Percentiles rank a stretch among this genome's conserved stretches.
phyloP scores from a whole-genome alignment of 2,888 invertebrate genomes.

The Campopleginae sp. region DNA sequence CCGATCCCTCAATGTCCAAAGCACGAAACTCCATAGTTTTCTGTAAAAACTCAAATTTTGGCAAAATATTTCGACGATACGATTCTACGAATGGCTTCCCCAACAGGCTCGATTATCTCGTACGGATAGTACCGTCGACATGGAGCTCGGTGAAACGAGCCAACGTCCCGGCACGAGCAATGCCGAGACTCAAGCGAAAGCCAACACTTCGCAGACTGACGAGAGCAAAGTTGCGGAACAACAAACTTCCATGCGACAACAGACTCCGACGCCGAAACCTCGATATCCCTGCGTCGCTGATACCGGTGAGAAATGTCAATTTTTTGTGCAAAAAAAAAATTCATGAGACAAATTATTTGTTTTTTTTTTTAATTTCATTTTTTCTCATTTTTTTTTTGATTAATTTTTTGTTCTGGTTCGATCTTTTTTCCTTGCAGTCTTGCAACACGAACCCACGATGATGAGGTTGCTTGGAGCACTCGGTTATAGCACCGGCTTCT shows the following conservation, averaged over 20 bases:
- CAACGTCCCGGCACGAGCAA: slow-evolving; percentile 70
- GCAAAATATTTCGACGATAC: background rate
- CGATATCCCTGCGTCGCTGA: slow-evolving; percentile 90
- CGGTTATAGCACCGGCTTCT: slow-evolving; percentile 90
- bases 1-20: no score
- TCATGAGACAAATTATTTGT: background rate
- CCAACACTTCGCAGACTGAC: slow-evolving; percentile 89
- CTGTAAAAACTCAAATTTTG: background rate
- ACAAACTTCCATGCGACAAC: slow-evolving; percentile 79
- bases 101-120: slow-evolving; percentile 70
- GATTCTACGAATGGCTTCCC: background rate
- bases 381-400: no score
- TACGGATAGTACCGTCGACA: slow-evolving; percentile 74
- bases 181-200: slow-evolving; percentile 74
- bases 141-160: slow-evolving; percentile 77
- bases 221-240: slow-evolving; percentile 92
- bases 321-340: background rate
- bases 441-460: slow-evolving; percentile 92
- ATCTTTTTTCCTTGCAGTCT: slow-evolving; percentile 84
- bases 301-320: slow-evolving; percentile 85
- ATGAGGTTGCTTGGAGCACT: slow-evolving; percentile 92
- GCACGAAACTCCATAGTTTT: background rate
- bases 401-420: background rate
- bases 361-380: background rate
- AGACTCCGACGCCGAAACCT: slow-evolving; percentile 73